Percentiles rank a stretch among this genome's conserved stretches.
Evolutionary conservation across 2,888 invertebrate species (phyloP).

Genomic region (Serrognathus titanus): DNA sequence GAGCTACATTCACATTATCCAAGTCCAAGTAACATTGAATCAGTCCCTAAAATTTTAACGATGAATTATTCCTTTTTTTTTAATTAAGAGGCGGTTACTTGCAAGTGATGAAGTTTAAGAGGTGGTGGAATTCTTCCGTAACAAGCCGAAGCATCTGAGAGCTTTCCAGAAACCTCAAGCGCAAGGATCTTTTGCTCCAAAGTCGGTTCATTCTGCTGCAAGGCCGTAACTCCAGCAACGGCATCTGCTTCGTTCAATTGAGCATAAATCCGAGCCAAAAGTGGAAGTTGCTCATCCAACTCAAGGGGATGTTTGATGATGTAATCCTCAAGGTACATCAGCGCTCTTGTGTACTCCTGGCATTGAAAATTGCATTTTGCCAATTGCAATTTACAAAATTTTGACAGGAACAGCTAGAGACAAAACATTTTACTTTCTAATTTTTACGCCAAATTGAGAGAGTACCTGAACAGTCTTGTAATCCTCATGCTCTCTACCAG

Average conservation of each 20-base stretch:
- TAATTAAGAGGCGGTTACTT: constrained; percentile 28
- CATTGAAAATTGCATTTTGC: constrained; percentile 72
- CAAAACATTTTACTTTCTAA: too few species aligned
- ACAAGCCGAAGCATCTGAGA: constrained; percentile 82
- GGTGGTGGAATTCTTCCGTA: constrained; percentile 74
- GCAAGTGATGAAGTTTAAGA: constrained; percentile 48
- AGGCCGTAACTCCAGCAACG: constrained; percentile 74
- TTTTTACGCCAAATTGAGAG: too few species aligned
- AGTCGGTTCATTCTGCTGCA: constrained; percentile 72
- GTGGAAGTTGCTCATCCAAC: constrained; percentile 60
- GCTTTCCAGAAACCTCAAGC: constrained; percentile 78
- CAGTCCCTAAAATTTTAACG: constrained; percentile 60
- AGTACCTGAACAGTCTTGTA: constrained; percentile 33
- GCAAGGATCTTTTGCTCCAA: constrained; percentile 79
- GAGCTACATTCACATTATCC: constrained; percentile 83
- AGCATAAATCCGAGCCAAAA: constrained; percentile 75
- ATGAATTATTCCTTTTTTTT: too few species aligned
- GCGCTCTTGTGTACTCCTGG: constrained; percentile 69
- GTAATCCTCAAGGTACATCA: constrained; percentile 73
- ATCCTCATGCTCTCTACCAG: constrained; percentile 33
- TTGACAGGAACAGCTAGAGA: constrained; percentile 17
- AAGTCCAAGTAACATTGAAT: constrained; percentile 81
- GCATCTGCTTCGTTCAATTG: constrained; percentile 88
- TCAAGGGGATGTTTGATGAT: constrained; percentile 57
- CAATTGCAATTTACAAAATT: constrained; percentile 63